Base-by-base conservation (phyloP, 2,797 vertebrate species). In the Artibeus lituratus region DNA sequence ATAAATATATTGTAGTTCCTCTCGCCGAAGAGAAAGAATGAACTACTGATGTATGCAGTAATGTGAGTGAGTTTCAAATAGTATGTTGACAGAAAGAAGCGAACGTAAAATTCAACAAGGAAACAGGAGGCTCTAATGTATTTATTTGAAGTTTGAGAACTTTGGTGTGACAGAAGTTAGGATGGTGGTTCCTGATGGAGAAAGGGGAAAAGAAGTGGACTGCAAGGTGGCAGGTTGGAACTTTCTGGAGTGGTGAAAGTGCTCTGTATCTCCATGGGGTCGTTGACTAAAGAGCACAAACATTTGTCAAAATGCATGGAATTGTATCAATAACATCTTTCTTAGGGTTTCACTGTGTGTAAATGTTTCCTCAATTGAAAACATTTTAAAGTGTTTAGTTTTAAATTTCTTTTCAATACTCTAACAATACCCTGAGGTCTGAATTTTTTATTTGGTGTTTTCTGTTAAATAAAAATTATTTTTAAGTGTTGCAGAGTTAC, bases 351-450 rank as follows among this genome's bases (percentile, higher is more conserved):
- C 29, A 44, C 37, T 85, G 7, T 35, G 8, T 90, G 26, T 72
- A 87, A 92, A 49, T 90, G 16, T 78, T 91, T 94, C 37, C 53
- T 83, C 69, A 67, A 22, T 77, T 6, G 77, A 91, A 95, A 49
- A 24, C 22, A 82, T 59, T 73, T 91, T 32, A 53, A 82, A 80
- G 19, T 70, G 80, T 59, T 80, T 70, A 87, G 51, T 37, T 85
- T 10, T 59, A 81, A 55, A 90, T 53, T 87, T 37, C 26, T 18
- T 87, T 69, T 47, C 29, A 82, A 15, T 72, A 65, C 8, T 70
- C 5, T 14, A 62, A 62, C 29, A 32, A 29, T 62, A 7, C 59
- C 29, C 59, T 62, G 72, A 73, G 35, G 32, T 74, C 19, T 57
- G 39, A 92, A 16, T 37, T 55, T 80, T 35, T 51, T 74, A 59